Conservation (phyloP, 2,113 vertebrate species). For the Rhagologus leucostigma region DNA sequence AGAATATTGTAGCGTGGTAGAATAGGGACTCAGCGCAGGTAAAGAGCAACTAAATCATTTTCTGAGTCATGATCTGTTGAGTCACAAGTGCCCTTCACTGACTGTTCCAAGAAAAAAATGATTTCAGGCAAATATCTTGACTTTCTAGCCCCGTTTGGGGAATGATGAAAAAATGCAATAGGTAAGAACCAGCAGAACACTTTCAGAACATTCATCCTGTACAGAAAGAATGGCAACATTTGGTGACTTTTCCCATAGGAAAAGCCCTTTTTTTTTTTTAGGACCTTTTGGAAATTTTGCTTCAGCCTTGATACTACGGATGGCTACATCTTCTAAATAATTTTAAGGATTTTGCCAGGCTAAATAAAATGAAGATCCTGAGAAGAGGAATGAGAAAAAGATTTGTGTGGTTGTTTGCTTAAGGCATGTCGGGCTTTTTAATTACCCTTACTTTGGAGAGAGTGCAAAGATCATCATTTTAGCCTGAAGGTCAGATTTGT, state of each 20-base stretch:
- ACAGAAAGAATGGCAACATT: neutral
- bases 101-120: neutral
- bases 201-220: neutral
- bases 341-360: neutral
- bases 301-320: neutral
- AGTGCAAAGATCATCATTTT: neutral
- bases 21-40: neutral
- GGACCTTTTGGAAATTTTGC: neutral
- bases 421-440: neutral
- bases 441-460: neutral
- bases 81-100: neutral
- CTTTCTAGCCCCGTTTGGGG: neutral
- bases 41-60: neutral
- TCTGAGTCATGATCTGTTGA: neutral
- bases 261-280: neutral
- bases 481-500: neutral
- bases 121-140: neutral
- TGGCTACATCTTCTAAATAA: neutral
- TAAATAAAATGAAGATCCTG: neutral
- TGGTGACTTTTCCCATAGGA: neutral
- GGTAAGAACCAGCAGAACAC: neutral
- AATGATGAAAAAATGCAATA: neutral
- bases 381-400: neutral
- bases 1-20: neutral
- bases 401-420: neutral